These are phyloP conservation scores for Carterocephalus palaemon DNA, from an alignment of 2,888 invertebrate species.

Conservation along the genomic window DNA sequence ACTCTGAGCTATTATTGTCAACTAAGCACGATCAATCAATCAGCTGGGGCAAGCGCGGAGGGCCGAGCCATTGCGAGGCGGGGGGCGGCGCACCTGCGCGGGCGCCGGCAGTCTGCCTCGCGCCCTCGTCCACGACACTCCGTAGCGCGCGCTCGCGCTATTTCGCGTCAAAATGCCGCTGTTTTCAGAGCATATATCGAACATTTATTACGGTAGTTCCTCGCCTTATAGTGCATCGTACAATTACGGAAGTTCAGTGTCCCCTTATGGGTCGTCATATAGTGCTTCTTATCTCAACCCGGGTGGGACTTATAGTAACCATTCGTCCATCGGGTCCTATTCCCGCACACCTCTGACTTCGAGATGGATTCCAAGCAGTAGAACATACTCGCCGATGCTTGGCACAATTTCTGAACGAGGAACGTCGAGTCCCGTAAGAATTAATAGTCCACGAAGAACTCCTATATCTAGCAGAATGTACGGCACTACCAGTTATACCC, in stretches of 20 bases:
- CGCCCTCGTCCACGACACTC: conserved; percentile 40
- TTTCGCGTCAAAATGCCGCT: conserved; percentile 79
- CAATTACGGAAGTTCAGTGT: conserved; percentile 66
- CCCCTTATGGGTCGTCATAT: conserved; percentile 57
- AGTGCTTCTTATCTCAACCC: conserved; percentile 75
- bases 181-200: conserved; percentile 83
- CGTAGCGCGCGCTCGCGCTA: conserved; percentile 45
- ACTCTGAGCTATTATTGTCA: conserved; percentile 57
- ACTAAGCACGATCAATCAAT: conserved; percentile 66
- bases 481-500: conserved; percentile 61
- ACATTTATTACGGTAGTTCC: conserved; percentile 75
- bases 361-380: conserved; percentile 60
- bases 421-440: conserved; percentile 58
- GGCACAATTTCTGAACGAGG: conserved; percentile 82
- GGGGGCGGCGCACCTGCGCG: conserved; percentile 48
- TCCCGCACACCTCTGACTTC: conserved; percentile 68
- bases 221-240: conserved; percentile 71
- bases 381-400: conserved; percentile 85
- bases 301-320: conserved; percentile 68
- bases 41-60: conserved; percentile 51
- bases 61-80: conserved; percentile 37
- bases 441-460: conserved; percentile 65
- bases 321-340: conserved; percentile 76
- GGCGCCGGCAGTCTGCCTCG: conserved; percentile 55
- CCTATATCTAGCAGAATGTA: conserved; percentile 74